Percentiles rank a stretch among this genome's conserved stretches.
Conservation (phyloP, 2,113 vertebrate species). For the Rhinogobius similis region DNA sequence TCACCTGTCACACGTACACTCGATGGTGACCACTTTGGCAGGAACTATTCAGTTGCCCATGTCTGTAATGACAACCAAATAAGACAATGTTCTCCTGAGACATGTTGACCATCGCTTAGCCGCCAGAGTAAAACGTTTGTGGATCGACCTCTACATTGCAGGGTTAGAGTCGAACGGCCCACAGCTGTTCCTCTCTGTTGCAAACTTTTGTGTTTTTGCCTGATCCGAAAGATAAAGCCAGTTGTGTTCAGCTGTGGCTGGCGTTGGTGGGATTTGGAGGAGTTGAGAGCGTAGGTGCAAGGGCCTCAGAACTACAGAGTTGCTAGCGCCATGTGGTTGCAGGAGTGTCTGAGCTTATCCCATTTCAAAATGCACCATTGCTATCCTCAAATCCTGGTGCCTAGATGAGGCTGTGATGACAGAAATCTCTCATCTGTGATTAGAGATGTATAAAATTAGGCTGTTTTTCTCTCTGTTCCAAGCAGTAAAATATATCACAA, state of each 20-base stretch:
- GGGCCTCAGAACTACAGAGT: not conserved
- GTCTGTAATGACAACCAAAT: not conserved
- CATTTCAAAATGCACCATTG: not conserved
- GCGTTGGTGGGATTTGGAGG: not conserved
- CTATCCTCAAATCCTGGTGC: not conserved
- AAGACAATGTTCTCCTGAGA: not conserved
- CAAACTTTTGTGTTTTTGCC: not conserved
- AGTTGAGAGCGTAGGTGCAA: not conserved
- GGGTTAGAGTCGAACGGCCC: not conserved
- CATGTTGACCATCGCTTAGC: not conserved
- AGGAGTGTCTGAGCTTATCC: not conserved
- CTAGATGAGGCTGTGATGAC: not conserved
- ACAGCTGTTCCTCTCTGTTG: not conserved
- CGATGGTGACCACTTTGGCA: conserved; percentile 2
- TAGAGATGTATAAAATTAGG: too few relatives aligned
- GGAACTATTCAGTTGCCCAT: not conserved
- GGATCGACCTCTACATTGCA: not conserved
- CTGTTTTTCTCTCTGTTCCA: too few relatives aligned
- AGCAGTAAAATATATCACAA: too few relatives aligned
- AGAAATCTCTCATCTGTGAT: too few relatives aligned
- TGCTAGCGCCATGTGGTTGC: not conserved
- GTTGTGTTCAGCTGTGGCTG: not conserved
- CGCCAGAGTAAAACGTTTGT: not conserved
- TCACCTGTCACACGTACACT: conserved; percentile 15
- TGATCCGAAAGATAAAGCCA: not conserved